Percentiles rank a stretch among this genome's conserved stretches.
phyloP scores from a whole-genome alignment of 2,797 vertebrate species.

The Falco peregrinus region DNA sequence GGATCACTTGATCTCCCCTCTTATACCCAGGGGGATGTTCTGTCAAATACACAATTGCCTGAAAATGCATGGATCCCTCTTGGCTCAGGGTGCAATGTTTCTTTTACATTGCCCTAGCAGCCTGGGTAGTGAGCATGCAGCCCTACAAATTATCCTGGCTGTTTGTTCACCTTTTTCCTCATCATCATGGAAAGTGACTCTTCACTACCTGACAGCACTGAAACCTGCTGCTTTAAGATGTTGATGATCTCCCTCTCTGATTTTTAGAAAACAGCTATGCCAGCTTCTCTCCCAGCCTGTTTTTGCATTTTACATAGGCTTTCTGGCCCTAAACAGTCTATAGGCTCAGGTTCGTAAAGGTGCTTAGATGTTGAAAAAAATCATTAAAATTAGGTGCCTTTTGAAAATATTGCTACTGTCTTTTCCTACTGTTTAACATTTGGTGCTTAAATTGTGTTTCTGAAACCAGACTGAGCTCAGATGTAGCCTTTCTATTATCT shows the following conservation, averaged over 20 bases:
- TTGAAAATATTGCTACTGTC: not conserved
- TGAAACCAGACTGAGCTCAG: conserved; percentile 43
- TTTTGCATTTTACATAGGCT: not conserved
- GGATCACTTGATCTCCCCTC: not conserved
- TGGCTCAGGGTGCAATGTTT: not conserved
- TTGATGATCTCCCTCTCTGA: not conserved
- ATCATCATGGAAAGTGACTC: not conserved
- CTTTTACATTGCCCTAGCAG: not conserved
- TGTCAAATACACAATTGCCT: not conserved
- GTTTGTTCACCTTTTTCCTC: not conserved
- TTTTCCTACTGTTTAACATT: not conserved
- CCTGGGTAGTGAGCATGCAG: not conserved
- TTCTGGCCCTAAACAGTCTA: not conserved
- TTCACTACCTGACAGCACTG: not conserved
- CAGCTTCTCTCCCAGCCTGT: not conserved
- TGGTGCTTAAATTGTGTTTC: not conserved
- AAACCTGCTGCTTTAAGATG: not conserved
- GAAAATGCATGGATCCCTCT: not conserved
- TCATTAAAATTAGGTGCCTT: not conserved
- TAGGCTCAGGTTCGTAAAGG: not conserved
- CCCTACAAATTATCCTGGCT: not conserved
- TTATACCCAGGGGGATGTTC: not conserved
- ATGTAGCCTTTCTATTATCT: conserved; percentile 46
- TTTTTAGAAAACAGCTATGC: not conserved
- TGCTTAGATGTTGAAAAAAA: not conserved